These are phyloP conservation scores for Enteromius trimaculatus DNA, from an alignment of 2,797 vertebrate genomes.

Conservation along the genomic window DNA sequence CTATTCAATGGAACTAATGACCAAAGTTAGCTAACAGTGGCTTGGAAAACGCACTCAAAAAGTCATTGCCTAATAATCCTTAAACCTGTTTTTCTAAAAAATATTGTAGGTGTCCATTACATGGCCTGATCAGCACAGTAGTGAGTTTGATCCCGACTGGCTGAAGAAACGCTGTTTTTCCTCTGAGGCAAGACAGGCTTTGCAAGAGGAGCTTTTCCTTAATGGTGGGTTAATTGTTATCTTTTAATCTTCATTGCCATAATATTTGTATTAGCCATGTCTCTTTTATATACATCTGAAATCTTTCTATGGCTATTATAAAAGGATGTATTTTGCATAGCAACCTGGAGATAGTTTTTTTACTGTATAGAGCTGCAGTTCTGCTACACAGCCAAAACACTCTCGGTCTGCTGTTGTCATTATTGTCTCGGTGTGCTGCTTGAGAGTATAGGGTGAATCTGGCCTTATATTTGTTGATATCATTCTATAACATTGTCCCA, in stretches of 20 bases:
- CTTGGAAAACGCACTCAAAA: too few relatives aligned
- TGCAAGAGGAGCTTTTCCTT: slow-evolving; percentile 86
- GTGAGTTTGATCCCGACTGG: slow-evolving; percentile 90
- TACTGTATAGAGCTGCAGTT: neutral
- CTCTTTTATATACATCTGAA: neutral
- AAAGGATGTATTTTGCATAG: neutral
- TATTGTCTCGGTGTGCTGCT: neutral
- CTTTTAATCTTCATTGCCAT: neutral
- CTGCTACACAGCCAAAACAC: neutral
- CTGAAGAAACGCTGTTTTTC: slow-evolving; percentile 93
- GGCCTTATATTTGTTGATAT: neutral
- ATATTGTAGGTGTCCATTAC: slow-evolving; percentile 82
- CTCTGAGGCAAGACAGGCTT: slow-evolving; percentile 79
- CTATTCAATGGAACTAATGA: neutral
- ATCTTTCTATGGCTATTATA: neutral
- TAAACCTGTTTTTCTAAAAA: slow-evolving; percentile 12
- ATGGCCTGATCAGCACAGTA: slow-evolving; percentile 90
- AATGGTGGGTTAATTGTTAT: slow-evolving; percentile 78
- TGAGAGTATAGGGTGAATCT: neutral
- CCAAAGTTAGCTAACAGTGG: too few relatives aligned
- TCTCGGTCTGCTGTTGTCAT: neutral
- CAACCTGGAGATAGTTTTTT: neutral
- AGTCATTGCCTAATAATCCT: neutral
- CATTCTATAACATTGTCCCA: neutral
- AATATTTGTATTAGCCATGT: neutral